Conservation (phyloP, 1,140 invertebrate species). For the Zaprionus tsacasi region DNA sequence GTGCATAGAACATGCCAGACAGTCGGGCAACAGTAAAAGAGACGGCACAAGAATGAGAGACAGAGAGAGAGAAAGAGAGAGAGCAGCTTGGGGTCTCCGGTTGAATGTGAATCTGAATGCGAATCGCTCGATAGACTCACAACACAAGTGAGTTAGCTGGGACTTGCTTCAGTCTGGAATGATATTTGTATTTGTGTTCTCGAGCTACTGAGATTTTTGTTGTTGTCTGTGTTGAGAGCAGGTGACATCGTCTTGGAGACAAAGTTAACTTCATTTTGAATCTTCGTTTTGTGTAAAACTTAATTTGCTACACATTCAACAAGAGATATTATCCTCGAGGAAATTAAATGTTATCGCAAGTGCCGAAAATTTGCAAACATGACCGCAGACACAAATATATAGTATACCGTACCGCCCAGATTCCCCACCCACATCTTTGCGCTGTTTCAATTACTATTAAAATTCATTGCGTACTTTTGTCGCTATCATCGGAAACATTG, state of each 20-base stretch:
- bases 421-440: background rate
- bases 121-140: conserved; percentile 34
- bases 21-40: conserved; percentile 11
- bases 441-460: conserved; percentile 64
- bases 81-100: conserved; percentile 16
- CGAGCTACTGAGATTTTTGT: background rate
- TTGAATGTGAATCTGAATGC: conserved; percentile 28
- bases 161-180: background rate
- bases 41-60: background rate
- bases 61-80: conserved; percentile 2
- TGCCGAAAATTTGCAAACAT: background rate
- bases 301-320: conserved; percentile 71
- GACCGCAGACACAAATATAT: background rate
- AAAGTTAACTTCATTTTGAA: background rate
- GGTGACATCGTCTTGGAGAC: conserved; percentile 3
- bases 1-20: conserved; percentile 56
- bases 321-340: conserved; percentile 75
- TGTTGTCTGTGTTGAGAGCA: background rate
- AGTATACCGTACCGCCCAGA: too few relatives aligned
- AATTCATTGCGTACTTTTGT: conserved; percentile 49
- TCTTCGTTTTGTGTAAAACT: conserved; percentile 36
- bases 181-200: background rate
- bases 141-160: conserved; percentile 31
- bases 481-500: conserved; percentile 34
- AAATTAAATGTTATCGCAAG: conserved; percentile 63